Evolutionary conservation across 2,797 vertebrate species (phyloP), one percentile per base, ranked within the genome.

Genomic region (Tokudaia muenninki): DNA sequence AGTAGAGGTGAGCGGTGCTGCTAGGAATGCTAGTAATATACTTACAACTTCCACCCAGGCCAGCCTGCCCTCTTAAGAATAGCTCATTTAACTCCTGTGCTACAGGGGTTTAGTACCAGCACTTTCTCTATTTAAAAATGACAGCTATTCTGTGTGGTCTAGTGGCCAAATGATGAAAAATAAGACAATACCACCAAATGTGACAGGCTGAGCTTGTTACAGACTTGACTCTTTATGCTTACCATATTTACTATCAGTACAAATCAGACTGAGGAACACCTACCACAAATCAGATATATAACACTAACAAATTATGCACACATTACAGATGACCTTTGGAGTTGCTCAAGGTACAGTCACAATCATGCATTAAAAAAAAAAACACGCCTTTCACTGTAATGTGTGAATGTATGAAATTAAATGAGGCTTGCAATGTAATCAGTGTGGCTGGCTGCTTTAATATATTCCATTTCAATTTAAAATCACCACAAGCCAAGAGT

Each of bases 371-470:
- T 98, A 80, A 95, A 67, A 97, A 55, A 97, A 52, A 61, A 96
- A 98, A 59, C 83, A 94, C 41, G 93, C 97, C 98, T 98, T 98
- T 98, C 98, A 98, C 96, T 70, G 94, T 98, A 98, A 98, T 97
- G 97, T 97, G 98, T 96, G 98, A 99, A 98, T 98, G 98, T 98
- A 98, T 98, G 97, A 98, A 98, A 99, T 98, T 98, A 98, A 99
- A 99, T 98, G 98, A 99, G 98, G 98, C 98, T 98, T 99, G 98
- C 98, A 98, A 98, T 98, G 98, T 98, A 98, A 99, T 99, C 98
- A 99, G 98, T 31, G 97, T 99, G 98, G 98, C 98, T 98, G 98
- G 98, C 96, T 98, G 98, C 98, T 98, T 99, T 98, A 98, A 99
- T 98, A 98, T 98, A 98, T 99, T 98, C 98, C 98, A 98, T 98